Conservation (phyloP, 2,888 invertebrate genomes). For the Netelia inedita region DNA sequence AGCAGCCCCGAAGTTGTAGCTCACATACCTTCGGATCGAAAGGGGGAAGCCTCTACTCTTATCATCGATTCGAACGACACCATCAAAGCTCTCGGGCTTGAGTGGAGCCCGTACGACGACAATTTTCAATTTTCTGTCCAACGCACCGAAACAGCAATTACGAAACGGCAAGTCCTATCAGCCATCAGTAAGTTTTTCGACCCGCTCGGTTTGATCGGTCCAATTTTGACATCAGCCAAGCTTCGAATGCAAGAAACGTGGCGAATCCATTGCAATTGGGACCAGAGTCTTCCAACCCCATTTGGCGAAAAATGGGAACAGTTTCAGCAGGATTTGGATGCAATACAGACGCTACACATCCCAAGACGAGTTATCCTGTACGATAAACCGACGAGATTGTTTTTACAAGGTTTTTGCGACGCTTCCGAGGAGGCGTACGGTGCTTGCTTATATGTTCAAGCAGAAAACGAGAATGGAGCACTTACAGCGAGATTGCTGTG, state of each 20-base stretch:
- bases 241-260: conserved; percentile 63
- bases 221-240: conserved; percentile 51
- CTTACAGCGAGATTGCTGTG: conserved; percentile 27
- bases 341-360: conserved; percentile 16
- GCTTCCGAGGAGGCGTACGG: conserved; percentile 46
- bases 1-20: background rate
- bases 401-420: conserved; percentile 56
- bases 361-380: conserved; percentile 34
- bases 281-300: conserved; percentile 29
- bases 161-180: conserved; percentile 51
- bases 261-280: conserved; percentile 44
- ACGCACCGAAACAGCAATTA: background rate
- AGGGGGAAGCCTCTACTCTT: background rate
- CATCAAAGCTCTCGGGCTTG: conserved; percentile 14
- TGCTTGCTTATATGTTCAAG: conserved; percentile 35
- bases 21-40: background rate
- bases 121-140: conserved; percentile 36
- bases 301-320: conserved; percentile 16
- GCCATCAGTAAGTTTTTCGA: conserved; percentile 56
- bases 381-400: background rate
- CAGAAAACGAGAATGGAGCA: background rate
- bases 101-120: conserved; percentile 33
- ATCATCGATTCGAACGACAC: conserved; percentile 42
- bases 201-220: conserved; percentile 51
- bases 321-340: conserved; percentile 40